Base-by-base conservation (phyloP, 1,140 invertebrate species). In the Drosophila kanapiae region DNA sequence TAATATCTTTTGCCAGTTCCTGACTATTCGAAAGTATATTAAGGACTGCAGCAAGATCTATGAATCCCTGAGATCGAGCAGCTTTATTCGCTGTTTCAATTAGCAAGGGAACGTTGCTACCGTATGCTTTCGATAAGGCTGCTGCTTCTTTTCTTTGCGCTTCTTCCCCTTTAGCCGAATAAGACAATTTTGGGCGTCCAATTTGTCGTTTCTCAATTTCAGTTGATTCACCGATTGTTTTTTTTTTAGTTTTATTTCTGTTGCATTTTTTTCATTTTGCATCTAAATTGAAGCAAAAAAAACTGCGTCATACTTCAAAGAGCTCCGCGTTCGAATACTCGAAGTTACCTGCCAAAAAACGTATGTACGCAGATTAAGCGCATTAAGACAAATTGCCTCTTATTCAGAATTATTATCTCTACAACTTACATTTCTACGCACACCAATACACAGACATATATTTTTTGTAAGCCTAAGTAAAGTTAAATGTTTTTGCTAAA, bases 81-180 rank as follows among this genome's bases (percentile, higher is more conserved):
- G 42, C 42, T 16, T 43, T 43, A 10, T 4, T 43, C 7, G 42
- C 42, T 43, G 42, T 5, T 43, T 16, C 8, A 43, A 43, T 43
- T 10, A 43, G n/a, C 42, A 43, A 16, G n/a, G 14, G 6, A 7
- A 14, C 13, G 18, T 23, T 23, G 18, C 18, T 47, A 18, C 9
- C 4, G 9, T 47, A 16, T 11, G 43, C 8, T 11, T 47, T 47
- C 6, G n/a, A 47, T 47, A 47, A n/a, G 8, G 18, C 43, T 13
- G 43, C 18, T 23, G 18, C 43, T 13, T 47, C 18, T 47, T 47
- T 47, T 47, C 43, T 47, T 47, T 47, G 43, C 43, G 43, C 43
- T 47, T 47, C 18, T 47, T 47, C 43, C n/a, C 18, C 43, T 47
- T 16, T 23, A 47, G 43, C 43, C 4, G 43, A 47, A 47, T 23